A percentile compares a stretch with the other conserved stretches of the same genome.
phyloP scores from a whole-genome alignment of 2,888 invertebrate genomes.

The Cheiracanthium punctorium region DNA sequence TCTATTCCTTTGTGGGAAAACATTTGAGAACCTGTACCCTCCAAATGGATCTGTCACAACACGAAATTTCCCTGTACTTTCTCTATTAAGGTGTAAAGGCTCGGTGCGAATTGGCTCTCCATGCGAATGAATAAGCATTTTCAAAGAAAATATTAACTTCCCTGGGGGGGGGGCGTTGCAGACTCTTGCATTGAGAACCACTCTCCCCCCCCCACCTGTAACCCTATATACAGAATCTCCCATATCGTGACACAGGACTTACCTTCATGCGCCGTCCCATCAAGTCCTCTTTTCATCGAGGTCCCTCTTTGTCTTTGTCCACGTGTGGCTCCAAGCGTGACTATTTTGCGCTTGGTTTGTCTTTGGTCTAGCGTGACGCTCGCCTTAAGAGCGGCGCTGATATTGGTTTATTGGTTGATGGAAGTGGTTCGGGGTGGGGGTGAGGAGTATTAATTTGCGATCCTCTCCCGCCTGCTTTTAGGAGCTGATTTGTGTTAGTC shows the following conservation, averaged over 20 bases:
- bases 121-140: too few relatives aligned
- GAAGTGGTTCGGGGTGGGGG: conserved; percentile 3
- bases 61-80: too few relatives aligned
- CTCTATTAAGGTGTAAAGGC: too few relatives aligned
- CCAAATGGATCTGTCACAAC: too few relatives aligned
- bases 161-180: too few relatives aligned
- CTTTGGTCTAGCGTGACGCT: conserved; percentile 33
- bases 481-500: background rate
- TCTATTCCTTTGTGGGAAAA: too few relatives aligned
- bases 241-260: conserved; percentile 27
- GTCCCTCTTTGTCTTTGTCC: conserved; percentile 17
- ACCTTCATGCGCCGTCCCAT: background rate
- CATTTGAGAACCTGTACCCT: too few relatives aligned
- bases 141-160: conserved; percentile 33
- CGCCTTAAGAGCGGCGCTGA: background rate
- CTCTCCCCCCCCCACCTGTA: conserved; percentile 42
- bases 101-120: too few relatives aligned
- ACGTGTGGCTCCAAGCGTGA: conserved; percentile 35
- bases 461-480: too few relatives aligned
- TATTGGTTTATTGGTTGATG: conserved; percentile 23
- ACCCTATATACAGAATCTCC: conserved; percentile 28
- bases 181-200: background rate
- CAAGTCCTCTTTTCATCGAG: conserved; percentile 18
- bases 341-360: conserved; percentile 52
- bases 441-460: conserved; percentile 28